Conservation (phyloP, 30 jellyfish, hydroid and myxozoan species). For the Pseudorhiza aurosa region DNA sequence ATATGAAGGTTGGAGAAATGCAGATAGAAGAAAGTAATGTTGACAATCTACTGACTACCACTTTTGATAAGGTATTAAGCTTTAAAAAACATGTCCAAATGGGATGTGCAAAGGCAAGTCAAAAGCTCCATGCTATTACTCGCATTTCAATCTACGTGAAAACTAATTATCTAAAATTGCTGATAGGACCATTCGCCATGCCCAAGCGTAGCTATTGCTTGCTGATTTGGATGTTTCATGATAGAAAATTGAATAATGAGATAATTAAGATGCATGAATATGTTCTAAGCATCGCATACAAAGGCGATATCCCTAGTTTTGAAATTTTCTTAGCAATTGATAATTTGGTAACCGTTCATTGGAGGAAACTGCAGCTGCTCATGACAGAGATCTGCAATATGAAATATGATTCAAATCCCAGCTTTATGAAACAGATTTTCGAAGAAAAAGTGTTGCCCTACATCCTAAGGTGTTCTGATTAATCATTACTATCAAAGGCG, state of each 20-base stretch:
- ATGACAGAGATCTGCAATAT: too few species aligned
- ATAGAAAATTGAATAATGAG: background rate
- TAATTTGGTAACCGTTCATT: background rate
- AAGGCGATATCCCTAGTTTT: background rate
- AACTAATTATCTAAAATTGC: conserved; percentile 1
- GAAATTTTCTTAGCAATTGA: background rate
- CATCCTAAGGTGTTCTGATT: too few species aligned
- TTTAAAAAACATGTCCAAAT: conserved; percentile 20
- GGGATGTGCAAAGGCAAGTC: conserved; percentile 61
- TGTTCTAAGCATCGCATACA: background rate
- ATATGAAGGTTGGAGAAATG: background rate
- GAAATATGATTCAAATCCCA: too few species aligned
- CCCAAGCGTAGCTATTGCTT: conserved; percentile 26
- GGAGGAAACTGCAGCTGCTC: too few species aligned
- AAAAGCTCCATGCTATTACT: conserved; percentile 66
- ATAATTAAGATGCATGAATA: background rate
- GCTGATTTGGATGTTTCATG: conserved; percentile 13
- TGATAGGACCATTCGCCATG: conserved; percentile 18
- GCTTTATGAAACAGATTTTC: too few species aligned
- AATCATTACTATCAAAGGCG: too few species aligned
- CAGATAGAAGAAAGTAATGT: background rate
- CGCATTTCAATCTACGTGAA: conserved; percentile 35
- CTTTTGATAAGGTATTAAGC: conserved; percentile 5
- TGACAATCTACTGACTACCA: conserved; percentile 41
- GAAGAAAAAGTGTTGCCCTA: too few species aligned